Conservation (phyloP, 2,888 invertebrate genomes). For the Catocala nupta region DNA sequence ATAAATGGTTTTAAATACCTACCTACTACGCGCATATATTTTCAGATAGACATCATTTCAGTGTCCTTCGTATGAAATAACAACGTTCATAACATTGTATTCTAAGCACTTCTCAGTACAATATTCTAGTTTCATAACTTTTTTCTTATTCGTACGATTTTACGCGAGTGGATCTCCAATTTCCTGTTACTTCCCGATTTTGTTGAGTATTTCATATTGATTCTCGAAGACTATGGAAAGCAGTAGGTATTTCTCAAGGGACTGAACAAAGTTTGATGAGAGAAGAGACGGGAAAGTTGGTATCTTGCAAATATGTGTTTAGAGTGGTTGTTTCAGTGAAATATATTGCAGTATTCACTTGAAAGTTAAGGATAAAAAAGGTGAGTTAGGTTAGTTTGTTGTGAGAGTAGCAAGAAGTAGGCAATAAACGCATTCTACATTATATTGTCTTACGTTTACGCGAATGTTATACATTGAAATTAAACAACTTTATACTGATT, state of each 20-base stretch:
- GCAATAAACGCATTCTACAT: too few species aligned
- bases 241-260: conserved; percentile 31
- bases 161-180: conserved; percentile 14
- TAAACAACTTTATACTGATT: too few species aligned
- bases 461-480: too few species aligned
- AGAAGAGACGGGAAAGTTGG: conserved; percentile 39
- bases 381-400: too few species aligned
- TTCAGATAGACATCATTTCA: too few species aligned
- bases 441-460: too few species aligned
- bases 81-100: background rate
- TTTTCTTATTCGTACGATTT: conserved; percentile 14
- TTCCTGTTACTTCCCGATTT: conserved; percentile 20
- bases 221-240: conserved; percentile 24
- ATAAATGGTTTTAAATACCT: too few species aligned
- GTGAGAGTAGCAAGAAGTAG: too few species aligned
- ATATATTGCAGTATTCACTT: conserved; percentile 1
- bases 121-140: conserved; percentile 14
- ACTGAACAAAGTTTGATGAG: conserved; percentile 36
- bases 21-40: too few species aligned
- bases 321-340: conserved; percentile 3
- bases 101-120: background rate
- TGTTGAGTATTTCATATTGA: conserved; percentile 36
- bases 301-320: conserved; percentile 14
- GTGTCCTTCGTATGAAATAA: too few species aligned
- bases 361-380: background rate